Percentiles rank a stretch among this genome's conserved stretches.
phyloP scores from a whole-genome alignment of 2,888 invertebrate genomes.

The Blastobasis adustella region DNA sequence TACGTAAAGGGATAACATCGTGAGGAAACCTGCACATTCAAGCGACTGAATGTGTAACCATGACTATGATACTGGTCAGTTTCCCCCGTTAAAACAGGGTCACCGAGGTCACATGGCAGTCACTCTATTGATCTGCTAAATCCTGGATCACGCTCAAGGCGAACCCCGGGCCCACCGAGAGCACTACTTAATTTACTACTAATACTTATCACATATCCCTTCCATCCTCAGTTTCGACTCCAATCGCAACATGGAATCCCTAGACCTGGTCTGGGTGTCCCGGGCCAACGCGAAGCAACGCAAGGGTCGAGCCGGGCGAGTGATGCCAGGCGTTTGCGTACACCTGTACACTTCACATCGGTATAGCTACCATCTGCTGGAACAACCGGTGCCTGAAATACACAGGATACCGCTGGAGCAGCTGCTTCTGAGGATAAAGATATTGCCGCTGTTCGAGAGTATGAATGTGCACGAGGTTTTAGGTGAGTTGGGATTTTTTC shows the following conservation, averaged over 20 bases:
- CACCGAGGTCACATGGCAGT: no score
- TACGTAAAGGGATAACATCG: no score
- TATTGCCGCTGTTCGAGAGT: slow-evolving; percentile 69
- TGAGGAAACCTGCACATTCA: no score
- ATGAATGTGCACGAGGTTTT: slow-evolving; percentile 71
- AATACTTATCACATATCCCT: no score
- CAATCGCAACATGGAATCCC: slow-evolving; percentile 89
- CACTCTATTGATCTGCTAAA: no score
- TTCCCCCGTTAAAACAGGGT: no score
- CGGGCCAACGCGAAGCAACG: slow-evolving; percentile 92
- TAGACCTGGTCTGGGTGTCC: slow-evolving; percentile 93
- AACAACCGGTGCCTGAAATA: slow-evolving; percentile 91
- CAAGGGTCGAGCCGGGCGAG: slow-evolving; percentile 92
- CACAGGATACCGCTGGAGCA: slow-evolving; percentile 92
- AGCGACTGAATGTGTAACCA: no score
- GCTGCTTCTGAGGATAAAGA: slow-evolving; percentile 83
- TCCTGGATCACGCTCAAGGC: no score
- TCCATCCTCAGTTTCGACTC: slow-evolving; percentile 77
- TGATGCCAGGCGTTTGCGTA: slow-evolving; percentile 89
- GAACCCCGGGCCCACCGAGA: no score
- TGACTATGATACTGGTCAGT: no score
- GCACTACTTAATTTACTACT: no score
- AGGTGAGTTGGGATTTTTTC: slow-evolving; percentile 38
- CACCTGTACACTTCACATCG: slow-evolving; percentile 89
- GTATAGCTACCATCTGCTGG: slow-evolving; percentile 77